Base-by-base conservation (phyloP, 2,113 vertebrate species). In the Melanotaenia duboulayi region DNA sequence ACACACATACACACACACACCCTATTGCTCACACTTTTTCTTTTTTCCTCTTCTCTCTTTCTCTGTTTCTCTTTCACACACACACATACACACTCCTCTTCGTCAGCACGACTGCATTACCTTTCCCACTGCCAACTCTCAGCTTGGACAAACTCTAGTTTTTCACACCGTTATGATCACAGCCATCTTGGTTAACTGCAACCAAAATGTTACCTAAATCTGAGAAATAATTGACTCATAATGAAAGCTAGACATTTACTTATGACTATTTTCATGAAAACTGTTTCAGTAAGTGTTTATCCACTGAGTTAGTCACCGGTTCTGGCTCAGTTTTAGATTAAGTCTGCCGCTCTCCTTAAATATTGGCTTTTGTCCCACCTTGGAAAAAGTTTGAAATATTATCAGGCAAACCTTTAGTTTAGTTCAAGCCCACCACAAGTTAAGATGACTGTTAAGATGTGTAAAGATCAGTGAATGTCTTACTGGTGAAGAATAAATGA, bases 51-150 rank as follows among this genome's bases (percentile, higher is more conserved):
- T 32, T 69, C 39, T 58, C 40, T 23, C 46, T 54, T 65, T 51
- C 44, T 11, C 25, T n/a, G 35, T 8, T 35, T 37, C 52, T 52
- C n/a, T 28, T 14, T 28, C 51, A 20, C 54, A 23, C 60, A 28
- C 58, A 60, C 71, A 61, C 67, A 65, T 51, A 71, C 81, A 65
- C 78, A 55, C 69, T 58, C 16, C 71, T 52, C 68, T 1, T 76
- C 35, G 49, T 74, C 83, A 80, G 80, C 79, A 82, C 24, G 59
- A 87, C 89, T 81, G 84, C 91, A 91, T 91, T 91, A 91, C 90
- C 84, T 89, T 78, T 71, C 68, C 69, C 76, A 46, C 44, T 86
- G 81, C 84, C 85, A 90, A 20, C 68, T 51, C 67, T 81, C 35
- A 16, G 65, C 75, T 58, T n/a, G 58, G 78, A 51, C 60, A 58